Base-by-base conservation (phyloP, 2,113 vertebrate genomes). In the Spilogale gracilis region DNA sequence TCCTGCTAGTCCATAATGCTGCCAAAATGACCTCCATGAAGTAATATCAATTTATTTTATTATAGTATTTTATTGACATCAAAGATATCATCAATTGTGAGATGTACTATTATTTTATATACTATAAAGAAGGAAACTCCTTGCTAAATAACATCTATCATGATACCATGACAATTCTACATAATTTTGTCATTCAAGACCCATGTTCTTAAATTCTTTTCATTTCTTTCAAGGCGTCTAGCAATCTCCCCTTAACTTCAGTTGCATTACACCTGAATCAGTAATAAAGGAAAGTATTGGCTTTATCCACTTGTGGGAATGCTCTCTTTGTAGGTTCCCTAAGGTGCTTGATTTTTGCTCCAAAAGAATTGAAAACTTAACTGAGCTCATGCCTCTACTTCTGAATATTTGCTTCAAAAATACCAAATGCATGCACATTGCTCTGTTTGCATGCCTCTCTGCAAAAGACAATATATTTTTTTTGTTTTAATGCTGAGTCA, bases 61-160 rank as follows among this genome's bases (percentile, higher is more conserved):
- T 69, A 52, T 0, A 74, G 30, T 50, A 27, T 58, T 45, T 63
- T 25, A 92, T 0, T 92, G 63, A 81, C 18, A 86, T 27, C 12
- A 58, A 94, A 92, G 7, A 21, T 7, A 60, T 2, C 20, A 23
- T n/a, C 67, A 79, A 25, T 17, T 50, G 2, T 76, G 92, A 91
- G 12, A 73, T 52, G 6, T 21, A 73, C 25, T 95, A 84, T 27
- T 96, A 84, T 23, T 95, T 95, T 50, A 50, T 58, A 5, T 43
- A 76, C 6, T 32, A 52, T 84, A 85, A 78, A 73, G 58, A 50
- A 94, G 58, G 16, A 58, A 94, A 78, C 54, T 78, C 20, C n/a
- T 69, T 96, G 13, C 23, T 76, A 89, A 76, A 90, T 63, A 85
- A 93, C 73, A 48, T 25, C 23, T 95, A 48, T 54, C 50, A 85